Evolutionary conservation across 2,113 vertebrate species (phyloP), one percentile per base, ranked within the genome.

Genomic region (Forbesichthys agassizii): DNA sequence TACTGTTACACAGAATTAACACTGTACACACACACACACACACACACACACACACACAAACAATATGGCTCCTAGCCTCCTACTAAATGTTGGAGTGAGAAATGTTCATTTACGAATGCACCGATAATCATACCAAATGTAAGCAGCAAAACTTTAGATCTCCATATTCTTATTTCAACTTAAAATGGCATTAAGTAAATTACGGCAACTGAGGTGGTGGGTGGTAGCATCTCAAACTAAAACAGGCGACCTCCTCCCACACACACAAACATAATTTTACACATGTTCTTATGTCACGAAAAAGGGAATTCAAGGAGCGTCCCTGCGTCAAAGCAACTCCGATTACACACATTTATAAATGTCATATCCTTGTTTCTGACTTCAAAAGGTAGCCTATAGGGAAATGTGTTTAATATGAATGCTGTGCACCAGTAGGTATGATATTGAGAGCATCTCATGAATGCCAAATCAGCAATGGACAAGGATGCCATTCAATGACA

Each of bases 381-480:
- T 42, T 42, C 36, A 14, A 67, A 71, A 18, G 46, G 68, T 12
- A 61, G 13, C 36, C 48, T 68, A 57, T 53, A 62, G 54, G 6
- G 54, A 71, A 71, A 71, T 59, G 53, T 56, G 75, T 86, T 83
- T 68, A 71, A 68, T 73, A 72, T 70, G 46, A 73, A 47, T 27
- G 56, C 68, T 18, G 48, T 18, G 54, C 27, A 36, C 68, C 61
- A 76, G 10, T 33, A n/a, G 20, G 2, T 13, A 73, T 51, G 16
- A 6, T 18, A 20, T 11, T 9, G 27, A 61, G 11, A 18, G 20
- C 36, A 59, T 66, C 47, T 6, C 33, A 63, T 16, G 62, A 60
- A 68, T 65, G 68, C 58, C 8, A 33, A 65, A 56, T 88, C 75
- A 86, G 73, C 79, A 51, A n/a, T 36, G 57, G 48, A 9, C 42